Evolutionary conservation across 2,888 invertebrate species (phyloP).

Genomic region (Hirudinaria manillensis): DNA sequence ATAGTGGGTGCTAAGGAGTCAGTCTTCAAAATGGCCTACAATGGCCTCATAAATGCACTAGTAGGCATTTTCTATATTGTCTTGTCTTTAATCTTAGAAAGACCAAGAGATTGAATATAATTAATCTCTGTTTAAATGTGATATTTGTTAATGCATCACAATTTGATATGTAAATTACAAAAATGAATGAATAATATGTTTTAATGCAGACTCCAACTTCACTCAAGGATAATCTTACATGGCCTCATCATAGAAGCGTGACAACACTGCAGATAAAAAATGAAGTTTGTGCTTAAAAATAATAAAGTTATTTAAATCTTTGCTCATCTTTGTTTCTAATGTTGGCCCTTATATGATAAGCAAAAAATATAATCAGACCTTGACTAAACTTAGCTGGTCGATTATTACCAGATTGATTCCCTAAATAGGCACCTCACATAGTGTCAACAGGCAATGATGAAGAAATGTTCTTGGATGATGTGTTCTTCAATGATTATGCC

Average conservation of each 20-base stretch:
- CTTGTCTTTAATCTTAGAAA: not conserved
- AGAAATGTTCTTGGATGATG: not conserved
- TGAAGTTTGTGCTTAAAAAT: not conserved
- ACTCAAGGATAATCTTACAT: slow-evolving; percentile 1
- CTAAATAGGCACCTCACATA: no score
- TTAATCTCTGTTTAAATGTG: not conserved
- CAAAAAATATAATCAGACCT: no score
- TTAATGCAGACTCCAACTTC: slow-evolving; percentile 1
- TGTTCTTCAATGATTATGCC: not conserved
- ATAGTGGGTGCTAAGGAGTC: slow-evolving; percentile 12
- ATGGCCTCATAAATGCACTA: slow-evolving; percentile 24
- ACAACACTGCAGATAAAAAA: not conserved
- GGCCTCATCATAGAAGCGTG: not conserved
- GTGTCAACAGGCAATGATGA: not conserved
- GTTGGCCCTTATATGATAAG: not conserved
- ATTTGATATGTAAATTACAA: no score
- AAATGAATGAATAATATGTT: not conserved
- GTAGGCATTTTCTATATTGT: not conserved
- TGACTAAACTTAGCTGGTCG: no score
- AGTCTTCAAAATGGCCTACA: slow-evolving; percentile 27
- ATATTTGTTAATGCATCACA: not conserved
- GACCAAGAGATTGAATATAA: not conserved
- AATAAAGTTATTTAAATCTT: not conserved
- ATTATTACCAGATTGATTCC: no score
- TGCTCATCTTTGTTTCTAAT: not conserved